These are phyloP conservation scores for Merodon equestris DNA, from an alignment of 2,888 invertebrate species.

Conservation along the genomic window DNA sequence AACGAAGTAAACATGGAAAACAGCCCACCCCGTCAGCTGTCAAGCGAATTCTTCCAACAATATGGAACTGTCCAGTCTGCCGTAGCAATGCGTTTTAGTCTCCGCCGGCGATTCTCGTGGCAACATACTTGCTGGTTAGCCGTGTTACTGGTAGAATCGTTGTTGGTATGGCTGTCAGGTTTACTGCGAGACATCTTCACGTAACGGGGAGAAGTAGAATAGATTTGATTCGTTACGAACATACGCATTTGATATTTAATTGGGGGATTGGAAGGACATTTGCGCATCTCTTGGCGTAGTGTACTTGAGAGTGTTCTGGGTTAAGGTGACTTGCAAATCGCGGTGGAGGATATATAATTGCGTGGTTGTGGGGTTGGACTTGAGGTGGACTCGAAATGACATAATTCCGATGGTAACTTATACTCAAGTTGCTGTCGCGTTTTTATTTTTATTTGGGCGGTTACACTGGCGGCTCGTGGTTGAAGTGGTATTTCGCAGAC, in stretches of 20 bases:
- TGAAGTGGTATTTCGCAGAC: constrained; percentile 45
- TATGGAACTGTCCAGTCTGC: too few species aligned
- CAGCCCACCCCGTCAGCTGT: too few species aligned
- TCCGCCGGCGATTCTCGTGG: not conserved
- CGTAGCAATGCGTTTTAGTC: not conserved
- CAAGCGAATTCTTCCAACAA: too few species aligned
- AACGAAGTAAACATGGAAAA: not conserved
- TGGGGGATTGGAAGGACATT: not conserved
- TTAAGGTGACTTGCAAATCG: not conserved
- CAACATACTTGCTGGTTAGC: not conserved
- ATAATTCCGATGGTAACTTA: constrained; percentile 43
- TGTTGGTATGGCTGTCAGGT: not conserved
- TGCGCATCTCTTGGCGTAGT: constrained; percentile 8
- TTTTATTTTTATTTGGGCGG: not conserved
- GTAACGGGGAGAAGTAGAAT: not conserved
- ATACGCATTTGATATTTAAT: too few species aligned
- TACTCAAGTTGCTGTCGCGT: constrained; percentile 6
- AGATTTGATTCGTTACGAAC: not conserved
- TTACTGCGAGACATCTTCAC: too few species aligned
- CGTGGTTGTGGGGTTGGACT: constrained; percentile 19
- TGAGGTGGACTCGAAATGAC: constrained; percentile 34
- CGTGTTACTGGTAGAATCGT: not conserved
- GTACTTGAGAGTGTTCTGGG: not conserved
- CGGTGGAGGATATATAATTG: constrained; percentile 16
- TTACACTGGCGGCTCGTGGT: constrained; percentile 17